A percentile compares a stretch with the other conserved stretches of the same genome.
Conservation (phyloP, 2,113 vertebrate species). For the Tyto alba region DNA sequence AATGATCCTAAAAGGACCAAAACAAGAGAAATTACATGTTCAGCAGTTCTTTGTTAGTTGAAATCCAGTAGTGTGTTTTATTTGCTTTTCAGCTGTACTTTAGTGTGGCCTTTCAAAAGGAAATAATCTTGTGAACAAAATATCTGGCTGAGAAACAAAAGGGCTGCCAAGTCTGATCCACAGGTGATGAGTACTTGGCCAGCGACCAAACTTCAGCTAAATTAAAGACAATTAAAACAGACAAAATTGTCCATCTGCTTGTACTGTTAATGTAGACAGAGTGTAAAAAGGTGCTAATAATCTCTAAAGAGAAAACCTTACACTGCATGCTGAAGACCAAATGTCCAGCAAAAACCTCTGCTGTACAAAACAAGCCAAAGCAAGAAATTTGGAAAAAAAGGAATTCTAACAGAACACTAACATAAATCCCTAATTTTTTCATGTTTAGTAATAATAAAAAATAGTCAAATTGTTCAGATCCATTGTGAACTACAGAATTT, state of each 20-base stretch:
- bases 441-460: not conserved
- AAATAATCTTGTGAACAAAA: constrained; percentile 44
- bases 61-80: constrained; percentile 11
- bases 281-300: constrained; percentile 24
- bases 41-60: constrained; percentile 64
- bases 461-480: not conserved
- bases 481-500: not conserved
- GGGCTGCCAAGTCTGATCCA: constrained; percentile 53
- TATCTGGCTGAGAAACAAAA: constrained; percentile 2
- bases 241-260: constrained; percentile 59
- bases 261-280: not conserved
- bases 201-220: constrained; percentile 41
- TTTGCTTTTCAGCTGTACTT: constrained; percentile 49
- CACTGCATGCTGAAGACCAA: not conserved
- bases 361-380: not conserved
- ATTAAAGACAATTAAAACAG: constrained; percentile 38
- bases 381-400: not conserved
- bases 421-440: not conserved
- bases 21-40: constrained; percentile 58
- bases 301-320: not conserved
- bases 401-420: not conserved
- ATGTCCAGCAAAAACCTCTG: not conserved
- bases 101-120: constrained; percentile 44
- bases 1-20: constrained; percentile 45
- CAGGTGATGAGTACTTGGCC: constrained; percentile 70